Evolutionary conservation across 2,888 invertebrate species (phyloP), one percentile per base, ranked within the genome.

Genomic region (Spodoptera littoralis): DNA sequence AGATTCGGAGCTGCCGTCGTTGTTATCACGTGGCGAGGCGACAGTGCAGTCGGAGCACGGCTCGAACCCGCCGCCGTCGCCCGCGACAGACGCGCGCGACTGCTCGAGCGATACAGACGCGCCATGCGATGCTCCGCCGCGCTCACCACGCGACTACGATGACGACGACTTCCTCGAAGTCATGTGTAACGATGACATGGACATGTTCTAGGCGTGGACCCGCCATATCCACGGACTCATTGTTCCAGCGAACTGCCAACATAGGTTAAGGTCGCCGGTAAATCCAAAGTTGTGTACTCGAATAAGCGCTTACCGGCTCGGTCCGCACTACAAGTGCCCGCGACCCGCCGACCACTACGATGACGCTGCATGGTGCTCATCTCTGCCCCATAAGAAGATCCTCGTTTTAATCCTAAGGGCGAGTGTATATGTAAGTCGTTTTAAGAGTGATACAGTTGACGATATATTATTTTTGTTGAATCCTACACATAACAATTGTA

Each of bases 11-110:
- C 86, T 97, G 60, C 96, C 97, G 0, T 96, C 96, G 12, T 84
- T 97, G 5, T 82, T 96, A 41, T 96, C 96, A 0, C 94, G 96
- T 65, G 96, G 96, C 18, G 96, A 97, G 83, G 90, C 95, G 44
- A 86, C 90, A 0, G 91, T 87, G 30, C 94, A 95, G 61, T 96
- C 96, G 24, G 95, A 95, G 83, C 95, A 95, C 77, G 94, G 95
- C 55, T 96, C 96, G 2, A 97, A 97, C 92, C 97, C 97, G 50
- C 97, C 97, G 11, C 97, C 97, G 5, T 97, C 97, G 30, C 97
- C 97, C 0, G 97, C 96, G 42, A 97, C 97, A 0, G 97, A 97
- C 87, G 96, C 96, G 13, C 96, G 96, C 64, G 96, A 96, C 48
- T 94, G 96, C 81, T 96, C 96, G 73, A 96, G 96, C 61, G 97